These are phyloP conservation scores for Gymnocheta viridis DNA, from an alignment of 2,888 invertebrate genomes.

Conservation along the genomic window DNA sequence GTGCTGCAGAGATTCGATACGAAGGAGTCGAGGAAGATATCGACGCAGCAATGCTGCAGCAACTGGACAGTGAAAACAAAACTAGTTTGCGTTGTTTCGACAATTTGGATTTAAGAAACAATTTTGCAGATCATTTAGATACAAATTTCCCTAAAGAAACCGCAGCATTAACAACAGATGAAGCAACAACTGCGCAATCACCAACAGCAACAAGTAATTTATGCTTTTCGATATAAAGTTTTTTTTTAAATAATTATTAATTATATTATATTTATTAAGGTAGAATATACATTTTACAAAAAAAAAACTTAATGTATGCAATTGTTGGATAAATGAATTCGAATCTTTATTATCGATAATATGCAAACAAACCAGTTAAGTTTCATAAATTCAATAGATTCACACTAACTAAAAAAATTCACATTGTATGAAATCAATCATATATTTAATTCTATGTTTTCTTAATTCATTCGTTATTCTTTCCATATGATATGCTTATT, in stretches of 20 bases:
- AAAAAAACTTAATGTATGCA: slow-evolving; percentile 33
- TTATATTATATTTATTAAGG: slow-evolving; percentile 43
- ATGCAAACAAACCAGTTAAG: slow-evolving; percentile 11
- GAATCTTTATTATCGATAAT: slow-evolving; percentile 1
- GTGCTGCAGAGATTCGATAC: slow-evolving; percentile 74
- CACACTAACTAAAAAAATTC: slow-evolving; percentile 3
- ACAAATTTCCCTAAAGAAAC: not conserved
- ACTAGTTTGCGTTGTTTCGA: not conserved
- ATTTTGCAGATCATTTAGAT: not conserved
- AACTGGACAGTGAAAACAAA: not conserved
- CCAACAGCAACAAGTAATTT: slow-evolving; percentile 26
- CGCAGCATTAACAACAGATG: not conserved
- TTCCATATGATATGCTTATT: slow-evolving; percentile 9
- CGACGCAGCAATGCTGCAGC: not conserved
- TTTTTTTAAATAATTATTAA: slow-evolving; percentile 27
- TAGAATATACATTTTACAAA: slow-evolving; percentile 40
- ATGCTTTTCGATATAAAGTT: slow-evolving; percentile 49
- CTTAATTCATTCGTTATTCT: slow-evolving; percentile 26
- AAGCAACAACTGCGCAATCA: not conserved
- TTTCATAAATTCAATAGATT: slow-evolving; percentile 24
- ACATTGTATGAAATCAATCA: slow-evolving; percentile 40
- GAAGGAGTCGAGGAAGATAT: slow-evolving; percentile 68
- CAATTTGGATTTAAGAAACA: slow-evolving; percentile 29
- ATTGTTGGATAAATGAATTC: slow-evolving; percentile 42
- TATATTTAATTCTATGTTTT: slow-evolving; percentile 6